A percentile compares a stretch with the other conserved stretches of the same genome.
phyloP scores from a whole-genome alignment of 1,140 invertebrate species.

The Drosophila athabasca region DNA sequence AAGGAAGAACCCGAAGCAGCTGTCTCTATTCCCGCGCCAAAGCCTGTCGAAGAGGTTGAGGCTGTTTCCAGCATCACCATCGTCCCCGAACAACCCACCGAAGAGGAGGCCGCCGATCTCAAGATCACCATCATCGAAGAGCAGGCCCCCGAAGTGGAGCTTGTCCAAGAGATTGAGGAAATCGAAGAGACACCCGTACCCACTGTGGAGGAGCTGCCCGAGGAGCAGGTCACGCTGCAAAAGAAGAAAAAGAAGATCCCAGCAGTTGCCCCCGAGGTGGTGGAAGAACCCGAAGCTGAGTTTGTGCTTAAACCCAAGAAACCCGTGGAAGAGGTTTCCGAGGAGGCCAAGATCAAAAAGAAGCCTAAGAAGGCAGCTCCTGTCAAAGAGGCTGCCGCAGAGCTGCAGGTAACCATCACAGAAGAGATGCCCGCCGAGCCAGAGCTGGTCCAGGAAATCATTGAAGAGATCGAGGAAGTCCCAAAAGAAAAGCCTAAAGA shows the following conservation, averaged over 20 bases:
- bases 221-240: constrained; percentile 67
- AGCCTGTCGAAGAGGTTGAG: constrained; percentile 65
- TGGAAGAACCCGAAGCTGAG: constrained; percentile 76
- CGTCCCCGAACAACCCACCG: constrained; percentile 70
- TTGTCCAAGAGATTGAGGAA: constrained; percentile 71
- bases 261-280: constrained; percentile 28
- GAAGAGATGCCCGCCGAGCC: constrained; percentile 52
- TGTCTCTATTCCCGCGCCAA: constrained; percentile 51
- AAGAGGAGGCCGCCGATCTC: constrained; percentile 73
- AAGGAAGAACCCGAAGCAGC: constrained; percentile 64
- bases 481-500: constrained; percentile 33
- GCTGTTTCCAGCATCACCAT: constrained; percentile 55
- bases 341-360: constrained; percentile 78
- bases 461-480: constrained; percentile 63
- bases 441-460: constrained; percentile 53
- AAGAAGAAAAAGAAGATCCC: constrained; percentile 64
- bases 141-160: constrained; percentile 54
- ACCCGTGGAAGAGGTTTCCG: constrained; percentile 67
- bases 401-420: constrained; percentile 60
- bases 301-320: constrained; percentile 67
- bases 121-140: constrained; percentile 70
- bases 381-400: constrained; percentile 61
- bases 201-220: constrained; percentile 64
- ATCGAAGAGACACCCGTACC: constrained; percentile 50
- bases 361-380: constrained; percentile 57